These are phyloP conservation scores for Sylvia atricapilla DNA, from an alignment of 2,113 vertebrate genomes.

Conservation along the genomic window DNA sequence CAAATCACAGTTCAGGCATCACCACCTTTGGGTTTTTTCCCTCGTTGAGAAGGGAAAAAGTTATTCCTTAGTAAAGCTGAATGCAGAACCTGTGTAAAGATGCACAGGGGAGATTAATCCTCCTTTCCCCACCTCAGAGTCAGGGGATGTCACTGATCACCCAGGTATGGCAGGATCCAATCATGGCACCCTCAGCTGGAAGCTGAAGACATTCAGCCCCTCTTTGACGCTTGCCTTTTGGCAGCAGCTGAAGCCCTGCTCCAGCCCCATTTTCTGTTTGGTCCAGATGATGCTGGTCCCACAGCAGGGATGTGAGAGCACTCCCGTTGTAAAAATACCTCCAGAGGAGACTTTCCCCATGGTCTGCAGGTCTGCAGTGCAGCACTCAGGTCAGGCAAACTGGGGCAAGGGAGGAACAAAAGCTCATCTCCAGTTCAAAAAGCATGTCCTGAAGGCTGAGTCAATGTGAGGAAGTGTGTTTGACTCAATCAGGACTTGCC, in stretches of 20 bases:
- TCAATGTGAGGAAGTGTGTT: not conserved
- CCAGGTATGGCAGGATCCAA: not conserved
- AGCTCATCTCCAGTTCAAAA: not conserved
- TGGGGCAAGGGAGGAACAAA: not conserved
- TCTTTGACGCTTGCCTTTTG: not conserved
- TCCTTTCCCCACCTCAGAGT: not conserved
- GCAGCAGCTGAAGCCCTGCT: not conserved
- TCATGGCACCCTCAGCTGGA: not conserved
- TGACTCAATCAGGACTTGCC: not conserved
- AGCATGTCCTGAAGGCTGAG: not conserved
- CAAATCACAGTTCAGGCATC: not conserved
- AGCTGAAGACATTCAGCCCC: not conserved
- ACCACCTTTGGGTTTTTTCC: not conserved
- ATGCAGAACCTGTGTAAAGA: not conserved
- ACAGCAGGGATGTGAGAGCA: not conserved
- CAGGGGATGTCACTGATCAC: not conserved
- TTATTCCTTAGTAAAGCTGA: not conserved
- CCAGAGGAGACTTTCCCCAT: not conserved
- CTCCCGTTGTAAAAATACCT: not conserved
- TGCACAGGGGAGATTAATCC: not conserved
- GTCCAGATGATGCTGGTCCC: not conserved
- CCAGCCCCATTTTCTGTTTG: rapidly evolving
- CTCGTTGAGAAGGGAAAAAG: not conserved
- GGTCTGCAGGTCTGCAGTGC: not conserved
- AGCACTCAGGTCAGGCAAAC: not conserved